These are phyloP conservation scores for Rotaria macrura DNA, from an alignment of 2,888 invertebrate species.

Conservation along the genomic window DNA sequence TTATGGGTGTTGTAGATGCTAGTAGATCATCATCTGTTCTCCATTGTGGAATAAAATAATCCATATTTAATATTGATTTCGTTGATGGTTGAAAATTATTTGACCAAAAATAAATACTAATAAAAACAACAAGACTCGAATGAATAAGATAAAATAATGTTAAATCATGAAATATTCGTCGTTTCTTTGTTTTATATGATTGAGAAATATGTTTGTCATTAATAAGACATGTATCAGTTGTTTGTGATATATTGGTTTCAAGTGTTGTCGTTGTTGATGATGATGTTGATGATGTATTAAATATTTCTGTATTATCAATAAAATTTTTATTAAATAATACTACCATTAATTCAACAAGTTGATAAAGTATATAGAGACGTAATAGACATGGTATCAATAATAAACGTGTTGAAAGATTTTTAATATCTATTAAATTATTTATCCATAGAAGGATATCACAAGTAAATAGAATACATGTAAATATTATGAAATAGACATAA, in stretches of 20 bases:
- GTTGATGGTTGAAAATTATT: background rate
- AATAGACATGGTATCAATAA: background rate
- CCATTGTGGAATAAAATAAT: background rate
- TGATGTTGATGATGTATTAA: background rate
- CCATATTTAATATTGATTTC: background rate
- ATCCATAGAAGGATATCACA: background rate
- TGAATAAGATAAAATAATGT: background rate
- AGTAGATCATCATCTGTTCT: background rate
- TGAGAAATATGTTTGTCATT: background rate
- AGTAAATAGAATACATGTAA: background rate
- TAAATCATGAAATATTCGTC: background rate
- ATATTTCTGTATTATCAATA: background rate
- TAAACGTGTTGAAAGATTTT: background rate
- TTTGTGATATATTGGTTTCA: background rate
- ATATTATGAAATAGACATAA: background rate
- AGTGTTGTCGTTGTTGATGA: background rate
- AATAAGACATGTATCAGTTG: background rate
- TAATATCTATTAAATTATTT: background rate
- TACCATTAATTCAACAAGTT: background rate
- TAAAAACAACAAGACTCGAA: background rate
- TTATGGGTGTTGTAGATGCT: background rate
- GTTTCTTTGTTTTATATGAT: background rate
- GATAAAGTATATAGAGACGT: background rate
- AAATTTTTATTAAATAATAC: background rate
- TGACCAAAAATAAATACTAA: background rate